Percentiles rank a stretch among this genome's conserved stretches.
phyloP scores from a whole-genome alignment of 2,113 vertebrate species.

The Trogon melanurus region DNA sequence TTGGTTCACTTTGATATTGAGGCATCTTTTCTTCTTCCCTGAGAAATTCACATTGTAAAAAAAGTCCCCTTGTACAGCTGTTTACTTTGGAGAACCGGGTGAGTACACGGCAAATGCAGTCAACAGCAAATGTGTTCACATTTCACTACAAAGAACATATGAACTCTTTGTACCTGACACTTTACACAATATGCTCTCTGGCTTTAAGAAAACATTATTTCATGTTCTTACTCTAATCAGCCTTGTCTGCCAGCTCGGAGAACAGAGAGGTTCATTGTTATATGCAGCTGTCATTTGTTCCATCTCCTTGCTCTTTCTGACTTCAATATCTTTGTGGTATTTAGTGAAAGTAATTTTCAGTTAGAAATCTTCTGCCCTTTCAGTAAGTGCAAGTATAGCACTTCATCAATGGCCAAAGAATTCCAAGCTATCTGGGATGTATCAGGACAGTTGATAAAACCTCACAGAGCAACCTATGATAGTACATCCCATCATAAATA shows the following conservation, averaged over 20 bases:
- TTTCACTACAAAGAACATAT: slow-evolving; percentile 70
- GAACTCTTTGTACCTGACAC: slow-evolving; percentile 74
- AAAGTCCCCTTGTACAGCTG: not conserved
- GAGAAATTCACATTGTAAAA: not conserved
- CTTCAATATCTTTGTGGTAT: slow-evolving; percentile 89
- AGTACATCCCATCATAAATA: slow-evolving; percentile 99
- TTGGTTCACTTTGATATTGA: not conserved
- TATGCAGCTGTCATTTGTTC: slow-evolving; percentile 85
- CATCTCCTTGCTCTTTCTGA: slow-evolving; percentile 81
- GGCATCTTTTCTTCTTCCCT: not conserved
- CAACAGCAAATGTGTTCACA: slow-evolving; percentile 58
- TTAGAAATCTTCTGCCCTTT: slow-evolving; percentile 93
- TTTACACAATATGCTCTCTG: slow-evolving; percentile 77
- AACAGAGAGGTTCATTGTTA: slow-evolving; percentile 87
- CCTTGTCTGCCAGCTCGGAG: slow-evolving; percentile 75
- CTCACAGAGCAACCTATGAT: slow-evolving; percentile 88
- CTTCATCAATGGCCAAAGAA: slow-evolving; percentile 97
- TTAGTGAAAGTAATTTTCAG: slow-evolving; percentile 94
- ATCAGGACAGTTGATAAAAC: slow-evolving; percentile 97
- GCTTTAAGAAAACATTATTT: slow-evolving; percentile 85
- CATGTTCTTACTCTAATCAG: slow-evolving; percentile 83
- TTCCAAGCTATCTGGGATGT: slow-evolving; percentile 94
- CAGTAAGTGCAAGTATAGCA: slow-evolving; percentile 89
- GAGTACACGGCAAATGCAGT: slow-evolving; percentile 19
- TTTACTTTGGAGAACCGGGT: not conserved